Percentiles rank a stretch among this genome's conserved stretches.
Evolutionary conservation across 2,113 vertebrate species (phyloP).

Genomic region (Phoxinus phoxinus): DNA sequence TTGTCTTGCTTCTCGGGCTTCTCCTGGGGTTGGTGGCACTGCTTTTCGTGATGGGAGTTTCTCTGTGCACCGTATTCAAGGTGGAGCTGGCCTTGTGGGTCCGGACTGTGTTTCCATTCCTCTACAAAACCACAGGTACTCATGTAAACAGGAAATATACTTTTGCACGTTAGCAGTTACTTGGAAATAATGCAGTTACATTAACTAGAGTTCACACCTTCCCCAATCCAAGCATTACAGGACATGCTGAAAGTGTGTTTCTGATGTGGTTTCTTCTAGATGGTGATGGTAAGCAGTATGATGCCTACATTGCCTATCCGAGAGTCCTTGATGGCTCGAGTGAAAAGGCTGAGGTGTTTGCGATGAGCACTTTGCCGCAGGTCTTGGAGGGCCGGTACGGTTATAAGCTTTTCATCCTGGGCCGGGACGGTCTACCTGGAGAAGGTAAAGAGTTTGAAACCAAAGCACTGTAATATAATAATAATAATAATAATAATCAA

Average conservation of each 20-base stretch:
- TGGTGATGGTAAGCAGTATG: constrained; percentile 87
- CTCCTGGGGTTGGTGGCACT: constrained; percentile 69
- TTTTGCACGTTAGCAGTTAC: not conserved
- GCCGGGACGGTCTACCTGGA: constrained; percentile 85
- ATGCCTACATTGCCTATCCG: constrained; percentile 90
- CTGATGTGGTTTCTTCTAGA: constrained; percentile 67
- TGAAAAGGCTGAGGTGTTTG: constrained; percentile 77
- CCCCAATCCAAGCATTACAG: not conserved
- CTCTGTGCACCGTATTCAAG: constrained; percentile 83
- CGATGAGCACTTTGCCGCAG: constrained; percentile 77
- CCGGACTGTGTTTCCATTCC: constrained; percentile 76
- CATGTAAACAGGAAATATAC: constrained; percentile 21
- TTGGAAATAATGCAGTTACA: not conserved
- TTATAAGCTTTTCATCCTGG: constrained; percentile 87
- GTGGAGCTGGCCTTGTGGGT: constrained; percentile 89
- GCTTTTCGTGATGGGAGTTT: constrained; percentile 69
- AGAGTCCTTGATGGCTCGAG: constrained; percentile 63
- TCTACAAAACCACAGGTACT: constrained; percentile 82
- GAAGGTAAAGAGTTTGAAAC: constrained; percentile 75
- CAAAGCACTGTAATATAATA: not conserved
- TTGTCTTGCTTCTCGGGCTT: constrained; percentile 73
- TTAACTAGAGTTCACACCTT: not conserved
- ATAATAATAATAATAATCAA: too few relatives aligned
- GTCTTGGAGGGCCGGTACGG: constrained; percentile 87
- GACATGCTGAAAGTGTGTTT: not conserved